A percentile compares a stretch with the other conserved stretches of the same genome.
Conservation (phyloP, 2,113 vertebrate genomes). For the Malurus elegans region DNA sequence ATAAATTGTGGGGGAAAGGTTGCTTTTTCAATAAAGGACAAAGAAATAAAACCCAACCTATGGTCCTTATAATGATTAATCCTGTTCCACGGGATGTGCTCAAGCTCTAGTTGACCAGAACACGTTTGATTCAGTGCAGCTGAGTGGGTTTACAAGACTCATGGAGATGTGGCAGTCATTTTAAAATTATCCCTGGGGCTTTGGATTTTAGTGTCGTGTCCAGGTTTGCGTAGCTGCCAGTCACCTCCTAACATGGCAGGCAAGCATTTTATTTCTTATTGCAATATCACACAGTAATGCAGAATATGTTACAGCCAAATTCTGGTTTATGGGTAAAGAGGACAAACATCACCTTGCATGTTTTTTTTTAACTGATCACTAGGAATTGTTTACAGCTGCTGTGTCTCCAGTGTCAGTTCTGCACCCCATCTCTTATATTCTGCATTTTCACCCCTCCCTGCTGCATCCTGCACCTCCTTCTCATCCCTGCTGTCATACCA, state of each 20-base stretch:
- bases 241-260: neutral
- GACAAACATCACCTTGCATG: neutral
- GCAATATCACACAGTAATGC: neutral
- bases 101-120: neutral
- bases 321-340: neutral
- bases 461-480: neutral
- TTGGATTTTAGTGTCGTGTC: neutral
- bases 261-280: neutral
- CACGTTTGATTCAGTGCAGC: neutral
- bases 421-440: neutral
- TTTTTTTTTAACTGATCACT: neutral
- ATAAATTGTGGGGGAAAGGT: neutral
- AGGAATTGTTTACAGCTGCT: neutral
- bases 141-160: neutral
- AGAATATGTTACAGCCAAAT: neutral
- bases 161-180: neutral
- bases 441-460: neutral
- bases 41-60: neutral
- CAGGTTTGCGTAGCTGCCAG: neutral
- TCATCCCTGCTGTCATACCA: neutral
- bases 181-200: neutral
- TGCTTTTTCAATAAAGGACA: constrained; percentile 13
- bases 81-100: neutral
- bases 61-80: neutral
- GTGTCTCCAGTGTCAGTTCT: neutral